phyloP scores from a whole-genome alignment of 2,888 invertebrate species.

The Drosophila limbata region DNA sequence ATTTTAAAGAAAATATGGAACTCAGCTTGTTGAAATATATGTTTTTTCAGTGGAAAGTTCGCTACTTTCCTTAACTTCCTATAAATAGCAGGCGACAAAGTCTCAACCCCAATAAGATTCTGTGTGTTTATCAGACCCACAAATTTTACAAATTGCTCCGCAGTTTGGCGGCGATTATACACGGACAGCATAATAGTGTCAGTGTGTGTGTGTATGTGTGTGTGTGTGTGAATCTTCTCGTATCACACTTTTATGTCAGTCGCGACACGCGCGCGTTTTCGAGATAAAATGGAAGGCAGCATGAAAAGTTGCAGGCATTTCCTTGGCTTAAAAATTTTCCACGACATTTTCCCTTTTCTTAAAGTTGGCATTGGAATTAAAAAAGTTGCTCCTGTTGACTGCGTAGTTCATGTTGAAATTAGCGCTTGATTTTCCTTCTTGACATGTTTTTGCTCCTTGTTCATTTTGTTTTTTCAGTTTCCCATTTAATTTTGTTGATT shows the following conservation, averaged over 20 bases:
- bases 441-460: constrained; percentile 3
- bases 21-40: constrained; percentile 14
- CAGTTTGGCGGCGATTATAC: constrained; percentile 49
- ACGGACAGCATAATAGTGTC: constrained; percentile 19
- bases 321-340: constrained; percentile 21
- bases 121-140: constrained; percentile 41
- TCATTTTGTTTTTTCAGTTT: constrained; percentile 8
- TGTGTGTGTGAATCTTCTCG: constrained; percentile 13
- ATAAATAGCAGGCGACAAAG: constrained; percentile 33
- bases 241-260: constrained; percentile 48
- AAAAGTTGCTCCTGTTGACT: constrained; percentile 45
- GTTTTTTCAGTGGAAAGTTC: constrained; percentile 6
- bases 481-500: constrained; percentile 39
- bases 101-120: neutral
- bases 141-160: constrained; percentile 59
- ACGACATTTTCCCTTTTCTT: neutral
- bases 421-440: neutral
- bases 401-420: constrained; percentile 21
- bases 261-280: constrained; percentile 43
- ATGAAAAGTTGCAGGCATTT: constrained; percentile 36
- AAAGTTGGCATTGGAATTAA: constrained; percentile 42
- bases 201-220: constrained; percentile 1
- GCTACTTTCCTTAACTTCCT: constrained; percentile 3
- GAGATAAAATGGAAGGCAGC: constrained; percentile 49
- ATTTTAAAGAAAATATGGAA: constrained; percentile 14